phyloP scores from a whole-genome alignment of 1,140 invertebrate species.

The Pogonomyrmex barbatus region DNA sequence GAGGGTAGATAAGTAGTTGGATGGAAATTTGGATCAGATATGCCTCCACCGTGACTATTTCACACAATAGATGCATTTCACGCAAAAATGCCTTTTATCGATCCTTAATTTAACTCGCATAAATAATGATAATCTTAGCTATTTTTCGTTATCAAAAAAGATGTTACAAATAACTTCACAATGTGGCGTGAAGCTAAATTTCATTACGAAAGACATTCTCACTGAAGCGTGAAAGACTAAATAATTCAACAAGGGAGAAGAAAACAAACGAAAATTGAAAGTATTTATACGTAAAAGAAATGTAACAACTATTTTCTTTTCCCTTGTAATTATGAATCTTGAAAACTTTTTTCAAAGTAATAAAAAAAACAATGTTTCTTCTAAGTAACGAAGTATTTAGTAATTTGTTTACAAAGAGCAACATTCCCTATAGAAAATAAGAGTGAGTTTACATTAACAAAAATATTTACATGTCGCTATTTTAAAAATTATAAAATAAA shows the following conservation, averaged over 20 bases:
- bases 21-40: neutral
- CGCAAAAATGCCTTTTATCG: slow-evolving; percentile 10
- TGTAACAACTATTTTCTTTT: slow-evolving; percentile 4
- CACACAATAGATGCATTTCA: slow-evolving; percentile 23
- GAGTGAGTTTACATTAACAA: neutral
- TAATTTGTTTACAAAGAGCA: neutral
- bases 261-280: slow-evolving; percentile 33
- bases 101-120: slow-evolving; percentile 2
- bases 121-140: slow-evolving; percentile 20
- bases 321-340: neutral
- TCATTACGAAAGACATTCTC: neutral
- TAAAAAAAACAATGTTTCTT: neutral
- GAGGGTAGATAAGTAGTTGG: neutral
- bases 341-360: neutral
- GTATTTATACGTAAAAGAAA: slow-evolving; percentile 23
- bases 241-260: slow-evolving; percentile 21
- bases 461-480: neutral
- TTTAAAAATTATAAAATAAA: slow-evolving; percentile 11
- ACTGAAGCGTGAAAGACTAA: slow-evolving; percentile 27
- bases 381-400: neutral
- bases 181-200: neutral
- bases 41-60: neutral
- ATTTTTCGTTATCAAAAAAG: neutral
- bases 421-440: neutral
- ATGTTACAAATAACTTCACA: neutral